Evolutionary conservation across 2,888 invertebrate species (phyloP).

Genomic region (Phymatocera aterrima): DNA sequence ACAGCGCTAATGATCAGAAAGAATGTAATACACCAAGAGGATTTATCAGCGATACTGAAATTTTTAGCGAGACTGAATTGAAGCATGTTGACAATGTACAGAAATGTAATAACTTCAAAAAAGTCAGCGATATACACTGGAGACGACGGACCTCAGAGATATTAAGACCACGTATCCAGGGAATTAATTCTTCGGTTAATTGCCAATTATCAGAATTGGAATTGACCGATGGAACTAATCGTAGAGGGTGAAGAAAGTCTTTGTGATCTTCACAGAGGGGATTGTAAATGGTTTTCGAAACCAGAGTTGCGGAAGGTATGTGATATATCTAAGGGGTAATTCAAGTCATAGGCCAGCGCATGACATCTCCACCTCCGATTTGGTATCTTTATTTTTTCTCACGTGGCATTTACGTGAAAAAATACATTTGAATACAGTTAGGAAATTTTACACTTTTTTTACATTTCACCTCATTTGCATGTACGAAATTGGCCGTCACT

Average conservation of each 20-base stretch:
- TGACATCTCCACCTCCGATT: too few species aligned
- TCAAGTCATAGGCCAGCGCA: too few species aligned
- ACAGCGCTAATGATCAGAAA: background rate
- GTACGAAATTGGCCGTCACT: too few species aligned
- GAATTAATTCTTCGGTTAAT: background rate
- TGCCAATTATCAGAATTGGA: conserved; percentile 18
- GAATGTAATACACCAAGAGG: background rate
- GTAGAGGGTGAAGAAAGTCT: background rate
- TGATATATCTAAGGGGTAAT: too few species aligned
- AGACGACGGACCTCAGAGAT: conserved; percentile 60
- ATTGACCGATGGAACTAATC: conserved; percentile 11
- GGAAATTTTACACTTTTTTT: too few species aligned
- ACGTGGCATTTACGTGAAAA: too few species aligned
- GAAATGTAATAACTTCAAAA: conserved; percentile 9
- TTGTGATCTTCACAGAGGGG: background rate
- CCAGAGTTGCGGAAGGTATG: conserved; percentile 7
- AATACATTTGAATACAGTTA: too few species aligned
- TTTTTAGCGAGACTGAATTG: background rate
- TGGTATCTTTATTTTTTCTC: too few species aligned
- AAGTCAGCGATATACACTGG: conserved; percentile 56
- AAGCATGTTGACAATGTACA: background rate
- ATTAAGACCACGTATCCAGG: conserved; percentile 47
- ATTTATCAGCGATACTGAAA: background rate
- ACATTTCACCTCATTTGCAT: too few species aligned
- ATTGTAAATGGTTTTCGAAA: background rate